Conservation (phyloP, 2,113 vertebrate species). For the Hippopotamus amphibius region DNA sequence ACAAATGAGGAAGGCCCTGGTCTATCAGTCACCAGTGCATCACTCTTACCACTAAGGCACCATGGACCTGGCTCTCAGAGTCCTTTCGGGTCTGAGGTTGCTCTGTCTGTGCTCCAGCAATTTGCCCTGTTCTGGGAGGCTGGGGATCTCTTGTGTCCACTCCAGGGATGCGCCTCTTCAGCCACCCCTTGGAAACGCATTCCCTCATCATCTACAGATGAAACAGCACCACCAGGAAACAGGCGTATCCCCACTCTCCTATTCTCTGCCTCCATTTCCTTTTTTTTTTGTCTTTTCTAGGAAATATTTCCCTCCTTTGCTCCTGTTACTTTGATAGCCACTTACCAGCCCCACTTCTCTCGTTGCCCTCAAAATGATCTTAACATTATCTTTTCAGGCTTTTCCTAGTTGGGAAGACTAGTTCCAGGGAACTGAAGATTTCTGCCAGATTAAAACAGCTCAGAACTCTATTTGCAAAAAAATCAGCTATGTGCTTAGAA, state of each 20-base stretch:
- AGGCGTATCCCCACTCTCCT: fast-evolving
- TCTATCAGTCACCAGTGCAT: too few species aligned
- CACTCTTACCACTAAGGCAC: neutral
- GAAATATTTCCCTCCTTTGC: neutral
- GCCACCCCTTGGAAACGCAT: neutral
- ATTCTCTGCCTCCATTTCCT: neutral
- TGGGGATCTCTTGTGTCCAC: neutral
- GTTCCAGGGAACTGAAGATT: neutral
- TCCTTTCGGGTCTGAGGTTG: neutral
- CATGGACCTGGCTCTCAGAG: fast-evolving
- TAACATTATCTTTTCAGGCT: neutral
- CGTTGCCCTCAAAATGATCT: neutral
- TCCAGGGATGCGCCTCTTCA: neutral
- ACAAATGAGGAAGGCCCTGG: neutral
- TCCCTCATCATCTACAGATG: neutral
- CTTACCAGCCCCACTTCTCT: fast-evolving
- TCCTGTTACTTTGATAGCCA: neutral
- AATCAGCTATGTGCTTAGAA: neutral
- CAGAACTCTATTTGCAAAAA: neutral
- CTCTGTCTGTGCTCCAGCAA: neutral
- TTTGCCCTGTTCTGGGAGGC: neutral
- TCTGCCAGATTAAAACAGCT: neutral
- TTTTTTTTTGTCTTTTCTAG: neutral
- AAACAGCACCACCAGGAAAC: neutral
- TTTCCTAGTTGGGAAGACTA: neutral